phyloP scores from a whole-genome alignment of 2,113 vertebrate species.

The Phaethornis superciliosus region DNA sequence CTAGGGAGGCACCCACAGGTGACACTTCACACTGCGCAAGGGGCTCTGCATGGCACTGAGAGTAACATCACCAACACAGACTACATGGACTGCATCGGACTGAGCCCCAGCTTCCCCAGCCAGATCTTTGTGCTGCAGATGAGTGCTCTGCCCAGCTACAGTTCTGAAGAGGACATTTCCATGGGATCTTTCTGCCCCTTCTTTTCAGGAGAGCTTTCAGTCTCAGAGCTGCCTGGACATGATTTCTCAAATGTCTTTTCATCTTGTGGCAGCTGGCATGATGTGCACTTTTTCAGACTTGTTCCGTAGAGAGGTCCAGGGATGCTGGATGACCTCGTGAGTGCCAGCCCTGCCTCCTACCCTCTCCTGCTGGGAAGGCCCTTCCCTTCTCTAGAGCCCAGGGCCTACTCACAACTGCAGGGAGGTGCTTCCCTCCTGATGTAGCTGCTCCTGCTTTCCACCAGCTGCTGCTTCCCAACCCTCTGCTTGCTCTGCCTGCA shows the following conservation, averaged over 20 bases:
- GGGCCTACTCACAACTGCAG: background rate
- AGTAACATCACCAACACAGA: background rate
- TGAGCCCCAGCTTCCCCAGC: background rate
- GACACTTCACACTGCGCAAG: background rate
- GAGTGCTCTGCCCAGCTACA: background rate
- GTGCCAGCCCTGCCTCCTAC: background rate
- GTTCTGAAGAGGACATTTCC: background rate
- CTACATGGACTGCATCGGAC: background rate
- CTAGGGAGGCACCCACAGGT: background rate
- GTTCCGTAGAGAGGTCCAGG: background rate
- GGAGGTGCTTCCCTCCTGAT: conserved; percentile 39
- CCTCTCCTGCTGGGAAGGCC: background rate
- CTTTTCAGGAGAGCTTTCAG: background rate
- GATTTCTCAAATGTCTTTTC: background rate
- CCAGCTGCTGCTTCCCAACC: background rate
- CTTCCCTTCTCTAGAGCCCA: background rate
- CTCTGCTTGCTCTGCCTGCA: background rate
- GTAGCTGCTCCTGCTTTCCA: background rate
- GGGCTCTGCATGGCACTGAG: background rate
- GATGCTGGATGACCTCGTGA: background rate
- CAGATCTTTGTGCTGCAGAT: conserved; percentile 1
- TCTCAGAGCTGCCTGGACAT: background rate
- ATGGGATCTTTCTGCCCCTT: background rate
- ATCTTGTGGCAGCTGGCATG: background rate
- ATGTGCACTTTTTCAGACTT: background rate